A percentile compares a stretch with the other conserved stretches of the same genome.
phyloP scores from a whole-genome alignment of 1,140 invertebrate species.

The Ylistrum balloti region DNA sequence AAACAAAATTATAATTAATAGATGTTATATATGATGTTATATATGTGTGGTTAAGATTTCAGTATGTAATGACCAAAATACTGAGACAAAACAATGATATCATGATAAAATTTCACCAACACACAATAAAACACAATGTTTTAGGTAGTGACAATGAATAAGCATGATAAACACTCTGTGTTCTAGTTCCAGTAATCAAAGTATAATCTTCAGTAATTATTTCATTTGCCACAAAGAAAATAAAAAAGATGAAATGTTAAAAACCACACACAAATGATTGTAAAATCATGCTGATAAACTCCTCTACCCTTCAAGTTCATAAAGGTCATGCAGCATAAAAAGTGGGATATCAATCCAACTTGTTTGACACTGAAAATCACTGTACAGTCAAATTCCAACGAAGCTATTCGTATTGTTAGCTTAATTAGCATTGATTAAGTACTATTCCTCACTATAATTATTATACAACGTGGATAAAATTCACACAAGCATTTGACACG shows the following conservation, averaged over 20 bases:
- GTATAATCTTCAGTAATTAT: no score
- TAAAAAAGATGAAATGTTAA: no score
- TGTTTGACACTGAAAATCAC: neutral
- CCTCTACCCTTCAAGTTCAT: neutral
- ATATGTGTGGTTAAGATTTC: neutral
- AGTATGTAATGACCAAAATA: no score
- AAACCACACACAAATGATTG: neutral
- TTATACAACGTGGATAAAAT: neutral
- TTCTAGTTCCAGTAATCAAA: no score
- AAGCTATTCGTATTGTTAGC: neutral
- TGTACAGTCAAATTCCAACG: neutral
- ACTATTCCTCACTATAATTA: neutral
- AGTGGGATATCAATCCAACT: neutral
- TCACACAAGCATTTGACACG: neutral
- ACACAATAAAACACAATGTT: neutral
- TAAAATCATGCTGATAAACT: neutral
- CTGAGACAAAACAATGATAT: no score
- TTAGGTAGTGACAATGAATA: neutral
- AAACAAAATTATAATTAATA: neutral
- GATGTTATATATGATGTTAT: no score
- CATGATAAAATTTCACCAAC: neutral
- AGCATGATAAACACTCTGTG: no score
- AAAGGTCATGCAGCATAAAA: neutral
- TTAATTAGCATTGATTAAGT: neutral
- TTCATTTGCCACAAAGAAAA: no score